Conservation (phyloP, 2,797 vertebrate species). For the Macrochelys suwanniensis region DNA sequence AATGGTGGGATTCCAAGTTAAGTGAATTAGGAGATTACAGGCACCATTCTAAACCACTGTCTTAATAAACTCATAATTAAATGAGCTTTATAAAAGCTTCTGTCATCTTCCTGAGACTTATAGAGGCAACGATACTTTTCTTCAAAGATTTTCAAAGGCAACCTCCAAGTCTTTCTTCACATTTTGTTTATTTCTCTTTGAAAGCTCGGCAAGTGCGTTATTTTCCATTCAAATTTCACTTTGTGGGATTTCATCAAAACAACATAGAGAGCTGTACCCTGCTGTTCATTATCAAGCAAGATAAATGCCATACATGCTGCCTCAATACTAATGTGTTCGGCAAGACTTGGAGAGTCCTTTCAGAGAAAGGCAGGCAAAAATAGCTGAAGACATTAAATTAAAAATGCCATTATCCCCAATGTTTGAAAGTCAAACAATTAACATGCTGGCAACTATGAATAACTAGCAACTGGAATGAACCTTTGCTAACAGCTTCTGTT, state of each 20-base stretch:
- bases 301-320: conserved; percentile 41
- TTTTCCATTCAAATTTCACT: conserved; percentile 56
- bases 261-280: not conserved
- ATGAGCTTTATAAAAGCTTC: conserved; percentile 4
- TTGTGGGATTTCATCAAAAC: conserved; percentile 41
- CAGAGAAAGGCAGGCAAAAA: conserved; percentile 23
- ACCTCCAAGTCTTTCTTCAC: conserved; percentile 44
- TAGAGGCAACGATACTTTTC: not conserved
- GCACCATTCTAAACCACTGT: not conserved
- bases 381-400: conserved; percentile 17
- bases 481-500: conserved; percentile 28
- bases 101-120: conserved; percentile 19
- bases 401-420: conserved; percentile 39
- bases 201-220: conserved; percentile 46
- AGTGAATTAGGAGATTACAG: conserved; percentile 27
- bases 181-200: conserved; percentile 55
- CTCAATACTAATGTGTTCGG: conserved; percentile 40
- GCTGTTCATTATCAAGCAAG: conserved; percentile 44
- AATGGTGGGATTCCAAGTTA: not conserved
- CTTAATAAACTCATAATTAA: conserved; percentile 47
- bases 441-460: not conserved
- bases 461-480: conserved; percentile 35
- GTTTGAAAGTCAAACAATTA: conserved; percentile 53
- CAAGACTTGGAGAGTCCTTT: conserved; percentile 24
- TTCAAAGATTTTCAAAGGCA: conserved; percentile 60